These are phyloP conservation scores for Sinosuthora webbiana DNA, from an alignment of 2,113 vertebrate species.

Conservation along the genomic window DNA sequence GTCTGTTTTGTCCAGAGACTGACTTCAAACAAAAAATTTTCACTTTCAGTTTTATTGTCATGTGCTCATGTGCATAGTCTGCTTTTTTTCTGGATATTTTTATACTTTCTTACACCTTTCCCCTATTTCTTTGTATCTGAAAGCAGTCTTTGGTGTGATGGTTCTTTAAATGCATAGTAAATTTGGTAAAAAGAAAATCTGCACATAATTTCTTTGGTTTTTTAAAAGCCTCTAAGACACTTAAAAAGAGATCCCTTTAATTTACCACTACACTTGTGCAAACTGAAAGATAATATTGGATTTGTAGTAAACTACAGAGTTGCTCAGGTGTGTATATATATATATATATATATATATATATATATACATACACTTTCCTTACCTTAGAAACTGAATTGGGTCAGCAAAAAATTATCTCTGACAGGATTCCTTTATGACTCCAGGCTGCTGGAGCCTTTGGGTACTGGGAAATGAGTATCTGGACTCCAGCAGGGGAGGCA, in stretches of 20 bases:
- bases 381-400: neutral
- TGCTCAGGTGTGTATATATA: neutral
- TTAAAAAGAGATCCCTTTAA: neutral
- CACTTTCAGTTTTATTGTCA: neutral
- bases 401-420: neutral
- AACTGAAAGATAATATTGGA: neutral
- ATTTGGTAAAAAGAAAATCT: neutral
- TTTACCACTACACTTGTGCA: neutral
- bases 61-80: neutral
- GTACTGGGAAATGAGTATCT: neutral
- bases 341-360: too few relatives aligned
- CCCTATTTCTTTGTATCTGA: neutral
- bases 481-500: rapidly evolving
- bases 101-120: neutral
- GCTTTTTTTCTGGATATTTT: neutral
- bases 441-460: neutral
- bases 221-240: neutral
- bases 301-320: neutral
- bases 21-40: neutral
- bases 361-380: neutral
- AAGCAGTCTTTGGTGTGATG: neutral
- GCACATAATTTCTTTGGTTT: neutral
- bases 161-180: neutral
- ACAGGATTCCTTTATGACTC: neutral
- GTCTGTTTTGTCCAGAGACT: neutral